A percentile compares a stretch with the other conserved stretches of the same genome.
These are phyloP conservation scores for Terebella lapidaria DNA, from an alignment of 2,888 invertebrate genomes.

Conservation along the genomic window DNA sequence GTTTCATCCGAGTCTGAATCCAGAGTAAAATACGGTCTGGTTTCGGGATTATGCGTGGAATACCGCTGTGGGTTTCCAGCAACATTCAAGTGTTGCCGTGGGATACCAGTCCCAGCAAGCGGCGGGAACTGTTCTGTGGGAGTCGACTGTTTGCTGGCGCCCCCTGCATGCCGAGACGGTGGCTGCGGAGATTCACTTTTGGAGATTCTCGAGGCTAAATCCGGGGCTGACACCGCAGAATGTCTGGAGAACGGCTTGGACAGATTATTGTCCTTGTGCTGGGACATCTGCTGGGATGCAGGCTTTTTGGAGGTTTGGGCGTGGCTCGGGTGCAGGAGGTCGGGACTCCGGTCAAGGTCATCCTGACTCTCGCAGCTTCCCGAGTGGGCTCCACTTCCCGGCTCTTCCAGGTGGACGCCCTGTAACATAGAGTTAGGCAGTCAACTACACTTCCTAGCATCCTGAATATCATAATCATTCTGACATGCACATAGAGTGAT, in stretches of 20 bases:
- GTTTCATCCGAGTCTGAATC: background rate
- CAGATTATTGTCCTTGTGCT: background rate
- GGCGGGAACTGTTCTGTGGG: background rate
- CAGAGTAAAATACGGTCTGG: background rate
- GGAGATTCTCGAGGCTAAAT: background rate
- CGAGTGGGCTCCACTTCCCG: background rate
- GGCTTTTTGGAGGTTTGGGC: background rate
- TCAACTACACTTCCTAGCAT: no score
- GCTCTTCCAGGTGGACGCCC: slow-evolving; percentile 5
- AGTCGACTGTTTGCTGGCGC: background rate
- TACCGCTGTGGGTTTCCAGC: background rate
- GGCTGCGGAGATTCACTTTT: slow-evolving; percentile 4
- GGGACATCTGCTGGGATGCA: background rate
- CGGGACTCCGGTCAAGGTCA: no score
- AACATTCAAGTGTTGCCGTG: background rate
- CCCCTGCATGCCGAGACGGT: background rate
- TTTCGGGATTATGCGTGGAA: background rate
- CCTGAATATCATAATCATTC: no score
- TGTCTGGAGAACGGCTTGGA: background rate
- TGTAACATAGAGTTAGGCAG: background rate
- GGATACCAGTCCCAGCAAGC: no score
- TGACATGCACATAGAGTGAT: no score
- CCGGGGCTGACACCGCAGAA: background rate
- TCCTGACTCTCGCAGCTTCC: no score
- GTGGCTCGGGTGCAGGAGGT: background rate